Conservation (phyloP, 2,113 vertebrate species). For the Cyrtonyx montezumae region DNA sequence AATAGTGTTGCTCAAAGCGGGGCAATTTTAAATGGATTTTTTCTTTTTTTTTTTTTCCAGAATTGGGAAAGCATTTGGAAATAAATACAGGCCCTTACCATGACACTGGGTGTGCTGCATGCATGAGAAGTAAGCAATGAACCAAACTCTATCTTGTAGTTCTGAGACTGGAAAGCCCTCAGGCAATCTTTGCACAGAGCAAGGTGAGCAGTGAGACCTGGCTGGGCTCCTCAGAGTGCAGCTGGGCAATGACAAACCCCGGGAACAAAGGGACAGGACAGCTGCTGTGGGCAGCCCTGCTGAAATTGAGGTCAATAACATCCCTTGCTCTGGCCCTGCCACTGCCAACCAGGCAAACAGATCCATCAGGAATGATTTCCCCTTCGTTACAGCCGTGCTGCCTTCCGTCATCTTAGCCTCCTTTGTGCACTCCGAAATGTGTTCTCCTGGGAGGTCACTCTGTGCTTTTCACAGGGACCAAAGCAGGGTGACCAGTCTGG, state of each 20-base stretch:
- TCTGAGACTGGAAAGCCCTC: not conserved
- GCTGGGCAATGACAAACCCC: not conserved
- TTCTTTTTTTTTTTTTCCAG: fast-evolving
- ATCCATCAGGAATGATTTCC: not conserved
- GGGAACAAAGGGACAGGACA: not conserved
- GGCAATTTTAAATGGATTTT: not conserved
- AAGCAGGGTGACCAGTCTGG: not conserved
- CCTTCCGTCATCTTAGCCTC: not conserved
- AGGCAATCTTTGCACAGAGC: not conserved
- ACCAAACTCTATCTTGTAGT: not conserved
- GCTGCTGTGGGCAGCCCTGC: not conserved
- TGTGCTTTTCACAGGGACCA: not conserved
- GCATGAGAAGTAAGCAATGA: not conserved
- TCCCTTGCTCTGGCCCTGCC: not conserved
- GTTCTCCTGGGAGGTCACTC: not conserved
- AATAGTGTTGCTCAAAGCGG: not conserved
- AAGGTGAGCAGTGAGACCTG: not conserved
- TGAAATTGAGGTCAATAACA: not conserved
- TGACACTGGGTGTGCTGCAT: not conserved
- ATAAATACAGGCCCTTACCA: not conserved
- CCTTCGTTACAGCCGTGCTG: too few species aligned
- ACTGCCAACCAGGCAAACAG: not conserved
- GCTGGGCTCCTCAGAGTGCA: not conserved
- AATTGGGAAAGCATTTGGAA: not conserved
- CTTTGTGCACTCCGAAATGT: not conserved